A percentile compares a stretch with the other conserved stretches of the same genome.
These are phyloP conservation scores for Drymodes brunneopygia DNA, from an alignment of 2,113 vertebrate genomes.

Conservation along the genomic window DNA sequence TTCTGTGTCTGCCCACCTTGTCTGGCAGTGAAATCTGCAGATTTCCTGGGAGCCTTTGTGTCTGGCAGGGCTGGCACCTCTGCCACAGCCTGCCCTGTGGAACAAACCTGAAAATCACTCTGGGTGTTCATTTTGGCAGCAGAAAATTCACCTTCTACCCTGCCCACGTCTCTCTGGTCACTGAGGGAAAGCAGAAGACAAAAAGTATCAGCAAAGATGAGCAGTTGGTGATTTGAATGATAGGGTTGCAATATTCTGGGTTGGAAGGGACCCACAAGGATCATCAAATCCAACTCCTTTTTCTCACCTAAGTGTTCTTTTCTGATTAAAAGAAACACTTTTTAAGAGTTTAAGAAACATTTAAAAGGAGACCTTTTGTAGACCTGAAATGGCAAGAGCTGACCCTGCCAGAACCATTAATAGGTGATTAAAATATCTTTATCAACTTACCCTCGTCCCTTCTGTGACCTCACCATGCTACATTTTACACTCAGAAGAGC, in stretches of 20 bases:
- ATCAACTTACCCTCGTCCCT: background rate
- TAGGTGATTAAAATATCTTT: background rate
- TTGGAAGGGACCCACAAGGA: background rate
- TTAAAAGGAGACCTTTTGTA: background rate
- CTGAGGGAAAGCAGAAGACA: background rate
- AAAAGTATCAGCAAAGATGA: background rate
- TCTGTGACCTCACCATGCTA: background rate
- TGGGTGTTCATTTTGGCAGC: background rate
- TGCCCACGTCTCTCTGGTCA: background rate
- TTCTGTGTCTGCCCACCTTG: background rate
- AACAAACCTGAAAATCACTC: background rate
- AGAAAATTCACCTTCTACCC: background rate
- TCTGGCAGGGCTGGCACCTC: background rate
- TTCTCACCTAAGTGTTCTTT: background rate
- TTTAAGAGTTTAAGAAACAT: too few species aligned
- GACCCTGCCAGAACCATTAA: background rate
- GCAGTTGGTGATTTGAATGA: background rate
- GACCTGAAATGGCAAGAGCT: background rate
- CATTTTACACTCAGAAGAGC: background rate
- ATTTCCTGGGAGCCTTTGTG: background rate
- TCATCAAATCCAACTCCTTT: background rate
- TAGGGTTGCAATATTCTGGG: background rate
- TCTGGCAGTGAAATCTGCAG: background rate
- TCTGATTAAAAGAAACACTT: too few species aligned
- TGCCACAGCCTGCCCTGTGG: background rate